Percentiles rank a stretch among this genome's conserved stretches.
Evolutionary conservation across 1,140 invertebrate genomes (phyloP).

Genomic region (Penaeus japonicus): DNA sequence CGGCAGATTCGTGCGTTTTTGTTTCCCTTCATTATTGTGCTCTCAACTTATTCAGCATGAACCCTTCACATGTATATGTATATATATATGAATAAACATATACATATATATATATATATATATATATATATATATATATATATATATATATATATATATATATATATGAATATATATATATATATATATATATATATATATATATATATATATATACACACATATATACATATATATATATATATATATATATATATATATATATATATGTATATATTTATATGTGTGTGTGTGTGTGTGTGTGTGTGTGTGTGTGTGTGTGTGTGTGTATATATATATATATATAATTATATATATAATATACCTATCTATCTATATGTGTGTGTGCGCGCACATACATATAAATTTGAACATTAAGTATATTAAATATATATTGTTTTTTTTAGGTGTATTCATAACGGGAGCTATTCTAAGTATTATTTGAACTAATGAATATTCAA

Average conservation of each 20-base stretch:
- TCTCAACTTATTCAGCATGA: no score
- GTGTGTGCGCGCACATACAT: background rate
- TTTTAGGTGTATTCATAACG: background rate
- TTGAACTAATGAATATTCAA: no score
- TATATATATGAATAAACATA: no score
- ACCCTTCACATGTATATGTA: no score
- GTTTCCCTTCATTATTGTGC: no score
- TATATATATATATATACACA: background rate
- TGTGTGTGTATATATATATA: background rate
- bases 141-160: no score
- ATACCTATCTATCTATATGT: background rate
- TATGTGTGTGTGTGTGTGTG: background rate
- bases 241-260: background rate
- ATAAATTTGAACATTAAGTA: no score
- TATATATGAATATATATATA: background rate
- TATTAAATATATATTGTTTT: no score
- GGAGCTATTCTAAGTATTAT: background rate
- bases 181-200: background rate
- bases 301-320: background rate
- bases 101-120: no score
- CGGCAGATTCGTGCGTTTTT: no score
- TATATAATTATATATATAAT: background rate
- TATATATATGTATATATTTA: background rate
- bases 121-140: no score
- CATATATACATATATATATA: background rate